A percentile compares a stretch with the other conserved stretches of the same genome.
Evolutionary conservation across 1,140 invertebrate species (phyloP).

Genomic region (Calosoma granatense): DNA sequence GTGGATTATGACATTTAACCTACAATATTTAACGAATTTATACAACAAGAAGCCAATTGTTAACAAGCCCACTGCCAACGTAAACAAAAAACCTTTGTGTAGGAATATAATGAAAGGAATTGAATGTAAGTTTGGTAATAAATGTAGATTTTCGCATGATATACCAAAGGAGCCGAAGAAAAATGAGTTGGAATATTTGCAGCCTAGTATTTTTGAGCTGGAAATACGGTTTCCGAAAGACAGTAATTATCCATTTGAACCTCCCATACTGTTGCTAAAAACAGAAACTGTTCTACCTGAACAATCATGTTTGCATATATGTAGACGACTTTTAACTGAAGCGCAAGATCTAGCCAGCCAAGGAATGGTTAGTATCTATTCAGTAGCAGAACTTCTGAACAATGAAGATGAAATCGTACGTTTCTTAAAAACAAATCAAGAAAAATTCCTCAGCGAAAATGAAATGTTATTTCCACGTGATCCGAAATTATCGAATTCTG

Average conservation of each 20-base stretch:
- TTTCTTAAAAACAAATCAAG: conserved; percentile 38
- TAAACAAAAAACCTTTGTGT: conserved; percentile 51
- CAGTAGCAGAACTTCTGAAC: conserved; percentile 55
- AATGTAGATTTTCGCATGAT: conserved; percentile 63
- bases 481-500: conserved; percentile 28
- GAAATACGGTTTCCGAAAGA: conserved; percentile 62
- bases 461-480: conserved; percentile 29
- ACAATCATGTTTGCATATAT: conserved; percentile 49
- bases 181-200: conserved; percentile 24
- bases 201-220: conserved; percentile 43
- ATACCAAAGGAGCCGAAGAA: conserved; percentile 32
- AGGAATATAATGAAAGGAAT: conserved; percentile 55
- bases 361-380: conserved; percentile 56
- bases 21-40: conserved; percentile 54
- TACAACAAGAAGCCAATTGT: conserved; percentile 41
- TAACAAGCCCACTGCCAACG: conserved; percentile 29
- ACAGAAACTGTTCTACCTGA: conserved; percentile 45
- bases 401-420: conserved; percentile 54
- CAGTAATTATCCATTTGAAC: conserved; percentile 59
- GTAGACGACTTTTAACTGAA: conserved; percentile 50
- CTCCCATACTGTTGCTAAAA: conserved; percentile 57
- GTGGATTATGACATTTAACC: conserved; percentile 53
- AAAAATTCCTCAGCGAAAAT: conserved; percentile 23
- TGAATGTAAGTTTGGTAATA: conserved; percentile 55
- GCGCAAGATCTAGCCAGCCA: conserved; percentile 48